A percentile compares a stretch with the other conserved stretches of the same genome.
Evolutionary conservation across 35 echinoderm and acorn worm species (phyloP).

Genomic region (Stichopus chloronotus): DNA sequence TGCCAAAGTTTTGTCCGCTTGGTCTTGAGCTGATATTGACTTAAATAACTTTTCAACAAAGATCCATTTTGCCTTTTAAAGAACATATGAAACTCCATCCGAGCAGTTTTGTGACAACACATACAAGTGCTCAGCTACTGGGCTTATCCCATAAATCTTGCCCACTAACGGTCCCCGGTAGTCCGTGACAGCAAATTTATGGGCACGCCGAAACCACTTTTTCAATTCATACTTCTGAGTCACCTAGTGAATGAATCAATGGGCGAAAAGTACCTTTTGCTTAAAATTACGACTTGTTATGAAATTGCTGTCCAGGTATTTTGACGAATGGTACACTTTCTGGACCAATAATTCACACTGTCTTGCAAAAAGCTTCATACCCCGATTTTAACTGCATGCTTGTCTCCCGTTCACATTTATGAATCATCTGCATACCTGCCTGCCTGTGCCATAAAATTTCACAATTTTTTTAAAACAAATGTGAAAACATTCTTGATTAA

Average conservation of each 20-base stretch:
- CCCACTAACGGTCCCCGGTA: neutral
- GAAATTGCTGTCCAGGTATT: conserved; percentile 33
- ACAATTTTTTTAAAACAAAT: too few species aligned
- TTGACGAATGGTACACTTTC: conserved; percentile 16
- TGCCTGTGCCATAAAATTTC: too few species aligned
- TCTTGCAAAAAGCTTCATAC: neutral
- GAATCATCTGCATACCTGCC: too few species aligned
- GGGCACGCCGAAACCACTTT: neutral
- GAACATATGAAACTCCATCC: too few species aligned
- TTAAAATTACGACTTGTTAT: conserved; percentile 26
- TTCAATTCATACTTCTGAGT: neutral
- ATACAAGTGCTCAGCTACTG: neutral
- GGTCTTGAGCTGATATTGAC: too few species aligned
- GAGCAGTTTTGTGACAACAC: too few species aligned
- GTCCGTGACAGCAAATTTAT: neutral
- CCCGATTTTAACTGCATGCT: neutral
- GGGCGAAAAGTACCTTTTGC: neutral
- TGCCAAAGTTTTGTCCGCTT: too few species aligned
- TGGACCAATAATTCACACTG: neutral
- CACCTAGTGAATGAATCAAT: neutral
- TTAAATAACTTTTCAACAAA: too few species aligned
- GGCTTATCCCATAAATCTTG: neutral
- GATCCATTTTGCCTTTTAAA: too few species aligned
- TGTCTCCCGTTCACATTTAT: too few species aligned
- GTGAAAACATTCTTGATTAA: too few species aligned